Evolutionary conservation across 2,888 invertebrate species (phyloP).

Genomic region (Dichetophora obliterata): DNA sequence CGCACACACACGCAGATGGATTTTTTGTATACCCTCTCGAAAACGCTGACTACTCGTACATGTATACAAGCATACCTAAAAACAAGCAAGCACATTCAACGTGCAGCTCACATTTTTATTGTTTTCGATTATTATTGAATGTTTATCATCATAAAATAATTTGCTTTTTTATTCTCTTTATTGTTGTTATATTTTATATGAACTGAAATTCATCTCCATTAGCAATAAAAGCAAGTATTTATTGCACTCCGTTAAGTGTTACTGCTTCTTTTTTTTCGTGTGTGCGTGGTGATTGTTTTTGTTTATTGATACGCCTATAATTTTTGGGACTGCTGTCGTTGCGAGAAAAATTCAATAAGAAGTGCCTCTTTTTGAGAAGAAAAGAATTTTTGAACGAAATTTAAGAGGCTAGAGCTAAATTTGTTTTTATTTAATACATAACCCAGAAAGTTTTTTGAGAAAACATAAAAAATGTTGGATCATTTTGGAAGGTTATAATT

Average conservation of each 20-base stretch:
- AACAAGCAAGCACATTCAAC: not conserved
- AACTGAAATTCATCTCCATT: conserved; percentile 41
- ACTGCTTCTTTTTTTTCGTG: not conserved
- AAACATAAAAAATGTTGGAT: too few species aligned
- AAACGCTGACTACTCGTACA: not conserved
- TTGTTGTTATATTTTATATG: conserved; percentile 18
- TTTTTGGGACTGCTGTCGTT: too few species aligned
- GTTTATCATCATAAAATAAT: conserved; percentile 41
- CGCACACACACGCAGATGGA: too few species aligned
- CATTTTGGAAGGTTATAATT: too few species aligned
- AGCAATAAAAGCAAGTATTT: conserved; percentile 40
- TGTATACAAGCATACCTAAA: not conserved
- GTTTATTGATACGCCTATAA: not conserved
- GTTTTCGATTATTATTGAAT: conserved; percentile 63
- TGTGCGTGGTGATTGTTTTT: not conserved
- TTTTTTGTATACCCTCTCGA: not conserved
- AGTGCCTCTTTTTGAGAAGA: too few species aligned
- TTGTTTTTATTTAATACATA: too few species aligned
- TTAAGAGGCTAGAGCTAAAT: too few species aligned
- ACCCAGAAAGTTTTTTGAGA: too few species aligned
- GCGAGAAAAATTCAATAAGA: too few species aligned
- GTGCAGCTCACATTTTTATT: conserved; percentile 58
- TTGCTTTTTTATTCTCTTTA: conserved; percentile 4
- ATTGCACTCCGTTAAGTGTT: conserved; percentile 1
- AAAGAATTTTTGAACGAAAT: too few species aligned